Base-by-base conservation (phyloP, 2,888 invertebrate species). In the Rhamphomyia laevipes region DNA sequence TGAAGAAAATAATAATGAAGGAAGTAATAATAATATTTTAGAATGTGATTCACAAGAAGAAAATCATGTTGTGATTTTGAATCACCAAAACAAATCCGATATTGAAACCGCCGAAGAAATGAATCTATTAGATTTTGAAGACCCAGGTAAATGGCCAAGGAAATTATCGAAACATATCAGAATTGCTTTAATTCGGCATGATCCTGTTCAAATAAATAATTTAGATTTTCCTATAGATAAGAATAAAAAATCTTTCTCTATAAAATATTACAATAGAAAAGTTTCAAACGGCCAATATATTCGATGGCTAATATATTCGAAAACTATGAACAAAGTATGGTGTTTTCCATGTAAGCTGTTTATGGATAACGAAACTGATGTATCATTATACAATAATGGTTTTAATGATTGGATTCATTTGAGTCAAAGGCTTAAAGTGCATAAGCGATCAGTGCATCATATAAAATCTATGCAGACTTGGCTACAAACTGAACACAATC, bases 171-270 rank as follows among this genome's bases (percentile, higher is more conserved):
- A 40, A 18, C 40, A 40, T 40, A 40, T 40, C 40, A 18, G 40
- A 40, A 40, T 40, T 40, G 40, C 16, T 18, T 40, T 18, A 40
- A 33, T 33, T 33, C n/a, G 37, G 40, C 17, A 18, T 40, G 18
- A 18, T 16, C 40, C 40, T 40, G 40, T 40, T 40, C 18, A 40
- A 40, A 40, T 40, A 40, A 40, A 40, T 40, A 40, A 40, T 40
- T 40, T 40, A 17, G 40, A 40, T 40, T 40, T 40, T 40, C 18
- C 40, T 40, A 40, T 40, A 40, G 18, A 40, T 11, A 40, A 40
- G 4, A 40, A 40, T 40, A 40, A 40, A 40, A 40, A 18, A 40
- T 40, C 17, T 40, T 40, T 40, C 18, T 40, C 40, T 40, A 18
- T 40, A 40, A 35, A 40, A 40, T 40, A 40, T 40, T 40, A 40